Percentiles rank a stretch among this genome's conserved stretches.
These are phyloP conservation scores for Clinocottus analis DNA, from an alignment of 2,113 vertebrate genomes.

Conservation along the genomic window DNA sequence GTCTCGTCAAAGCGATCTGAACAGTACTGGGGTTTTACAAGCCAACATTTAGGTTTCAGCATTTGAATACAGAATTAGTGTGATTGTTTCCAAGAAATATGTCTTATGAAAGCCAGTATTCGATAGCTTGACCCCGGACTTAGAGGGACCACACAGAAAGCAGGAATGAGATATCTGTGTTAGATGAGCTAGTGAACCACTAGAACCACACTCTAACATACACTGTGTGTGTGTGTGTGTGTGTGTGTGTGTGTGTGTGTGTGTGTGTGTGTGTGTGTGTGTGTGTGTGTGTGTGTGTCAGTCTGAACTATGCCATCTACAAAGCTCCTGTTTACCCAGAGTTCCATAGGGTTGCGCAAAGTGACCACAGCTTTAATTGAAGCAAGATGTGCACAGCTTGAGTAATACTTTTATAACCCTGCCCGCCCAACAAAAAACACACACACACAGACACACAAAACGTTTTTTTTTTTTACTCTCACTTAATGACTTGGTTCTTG, in stretches of 20 bases:
- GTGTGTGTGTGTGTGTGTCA: conserved; percentile 47
- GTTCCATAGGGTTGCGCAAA: conserved; percentile 77
- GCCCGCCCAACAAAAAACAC: conserved; percentile 54
- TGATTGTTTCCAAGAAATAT: conserved; percentile 58
- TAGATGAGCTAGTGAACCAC: conserved; percentile 57
- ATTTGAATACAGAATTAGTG: conserved; percentile 19
- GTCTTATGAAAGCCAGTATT: conserved; percentile 52
- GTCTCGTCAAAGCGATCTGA: conserved; percentile 45
- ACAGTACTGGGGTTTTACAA: conserved; percentile 25
- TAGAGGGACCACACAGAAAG: conserved; percentile 70
- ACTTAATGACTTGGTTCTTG: conserved; percentile 65
- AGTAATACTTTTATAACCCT: conserved; percentile 74
- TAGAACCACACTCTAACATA: conserved; percentile 58
- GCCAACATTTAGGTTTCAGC: conserved; percentile 45
- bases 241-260: conserved; percentile 56
- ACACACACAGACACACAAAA: conserved; percentile 39
- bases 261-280: conserved; percentile 42
- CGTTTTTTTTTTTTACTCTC: conserved; percentile 58
- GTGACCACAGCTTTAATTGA: conserved; percentile 78
- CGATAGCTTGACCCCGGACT: conserved; percentile 38
- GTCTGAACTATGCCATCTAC: conserved; percentile 61
- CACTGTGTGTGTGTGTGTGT: conserved; percentile 54
- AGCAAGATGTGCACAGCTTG: conserved; percentile 77
- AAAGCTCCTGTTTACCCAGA: conserved; percentile 78
- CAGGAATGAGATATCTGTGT: conserved; percentile 56